phyloP scores from a whole-genome alignment of 1,140 invertebrate species.

The Drosophila simulans region DNA sequence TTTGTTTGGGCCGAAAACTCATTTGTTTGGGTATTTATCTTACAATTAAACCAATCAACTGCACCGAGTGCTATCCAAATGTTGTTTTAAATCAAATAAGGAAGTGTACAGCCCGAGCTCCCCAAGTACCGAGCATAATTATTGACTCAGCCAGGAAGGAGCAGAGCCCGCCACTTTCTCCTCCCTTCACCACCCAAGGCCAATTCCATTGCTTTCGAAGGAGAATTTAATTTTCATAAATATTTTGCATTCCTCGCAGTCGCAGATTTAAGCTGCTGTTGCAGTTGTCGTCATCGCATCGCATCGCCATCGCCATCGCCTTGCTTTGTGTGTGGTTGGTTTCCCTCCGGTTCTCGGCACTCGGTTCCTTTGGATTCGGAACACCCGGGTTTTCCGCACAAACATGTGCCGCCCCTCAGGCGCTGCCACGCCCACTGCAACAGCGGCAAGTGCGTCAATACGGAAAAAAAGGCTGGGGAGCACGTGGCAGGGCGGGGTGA shows the following conservation, averaged over 20 bases:
- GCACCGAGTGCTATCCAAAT: not conserved
- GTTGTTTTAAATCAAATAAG: not conserved
- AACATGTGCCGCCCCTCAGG: constrained; percentile 33
- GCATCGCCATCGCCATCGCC: constrained; percentile 4
- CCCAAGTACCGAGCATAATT: not conserved
- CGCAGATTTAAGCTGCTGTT: constrained; percentile 48
- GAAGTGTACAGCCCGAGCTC: not conserved
- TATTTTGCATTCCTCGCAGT: constrained; percentile 44
- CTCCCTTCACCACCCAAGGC: constrained; percentile 1
- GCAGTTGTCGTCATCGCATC: constrained; percentile 1
- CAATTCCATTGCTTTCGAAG: constrained; percentile 4
- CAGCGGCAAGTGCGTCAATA: constrained; percentile 23
- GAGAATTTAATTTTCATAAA: constrained; percentile 51
- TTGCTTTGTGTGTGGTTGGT: constrained; percentile 29
- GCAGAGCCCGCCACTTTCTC: not conserved
- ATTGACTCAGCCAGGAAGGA: constrained; percentile 7
- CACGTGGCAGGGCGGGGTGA: not conserved
- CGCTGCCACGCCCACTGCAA: constrained; percentile 32
- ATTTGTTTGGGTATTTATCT: no score
- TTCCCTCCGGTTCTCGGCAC: not conserved
- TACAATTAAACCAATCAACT: no score
- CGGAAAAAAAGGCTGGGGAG: not conserved
- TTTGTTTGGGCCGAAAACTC: no score
- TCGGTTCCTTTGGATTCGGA: not conserved
- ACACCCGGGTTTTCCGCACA: constrained; percentile 14